A percentile compares a stretch with the other conserved stretches of the same genome.
Evolutionary conservation across 2,888 invertebrate genomes (phyloP).

Genomic region (Pyralis farinalis): DNA sequence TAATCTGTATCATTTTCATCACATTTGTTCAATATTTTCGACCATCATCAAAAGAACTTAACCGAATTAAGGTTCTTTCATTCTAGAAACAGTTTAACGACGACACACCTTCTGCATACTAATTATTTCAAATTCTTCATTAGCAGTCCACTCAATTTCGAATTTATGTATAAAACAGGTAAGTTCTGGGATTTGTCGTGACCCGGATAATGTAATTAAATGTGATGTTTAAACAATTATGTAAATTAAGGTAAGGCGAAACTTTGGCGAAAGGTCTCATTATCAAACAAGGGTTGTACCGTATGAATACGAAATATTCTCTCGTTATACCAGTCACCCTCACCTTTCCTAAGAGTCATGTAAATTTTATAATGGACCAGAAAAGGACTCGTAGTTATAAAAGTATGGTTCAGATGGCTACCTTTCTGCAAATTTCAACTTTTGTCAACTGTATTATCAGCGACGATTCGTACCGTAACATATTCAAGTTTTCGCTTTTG

Average conservation of each 20-base stretch:
- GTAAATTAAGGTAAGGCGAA: conserved; percentile 44
- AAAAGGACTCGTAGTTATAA: not conserved
- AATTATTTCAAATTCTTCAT: conserved; percentile 21
- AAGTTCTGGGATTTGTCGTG: conserved; percentile 40
- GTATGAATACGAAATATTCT: conserved; percentile 32
- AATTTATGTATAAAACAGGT: conserved; percentile 38
- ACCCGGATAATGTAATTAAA: conserved; percentile 47
- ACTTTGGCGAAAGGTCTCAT: conserved; percentile 46
- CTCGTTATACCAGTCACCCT: conserved; percentile 14
- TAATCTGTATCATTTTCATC: too few relatives aligned
- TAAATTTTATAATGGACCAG: conserved; percentile 1
- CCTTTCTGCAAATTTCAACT: too few relatives aligned
- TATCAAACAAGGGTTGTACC: conserved; percentile 37
- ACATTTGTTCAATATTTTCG: too few relatives aligned
- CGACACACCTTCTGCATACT: conserved; percentile 13
- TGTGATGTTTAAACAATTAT: conserved; percentile 60
- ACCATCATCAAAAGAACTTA: too few relatives aligned
- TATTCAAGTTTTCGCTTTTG: too few relatives aligned
- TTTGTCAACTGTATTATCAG: too few relatives aligned
- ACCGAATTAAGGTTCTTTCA: too few relatives aligned
- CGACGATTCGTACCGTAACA: too few relatives aligned
- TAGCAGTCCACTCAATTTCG: conserved; percentile 27
- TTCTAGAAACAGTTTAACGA: conserved; percentile 2
- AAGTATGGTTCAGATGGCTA: too few relatives aligned
- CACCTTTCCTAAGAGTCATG: not conserved